phyloP scores from a whole-genome alignment of 2,113 vertebrate genomes.

The Mus spicilegus region DNA sequence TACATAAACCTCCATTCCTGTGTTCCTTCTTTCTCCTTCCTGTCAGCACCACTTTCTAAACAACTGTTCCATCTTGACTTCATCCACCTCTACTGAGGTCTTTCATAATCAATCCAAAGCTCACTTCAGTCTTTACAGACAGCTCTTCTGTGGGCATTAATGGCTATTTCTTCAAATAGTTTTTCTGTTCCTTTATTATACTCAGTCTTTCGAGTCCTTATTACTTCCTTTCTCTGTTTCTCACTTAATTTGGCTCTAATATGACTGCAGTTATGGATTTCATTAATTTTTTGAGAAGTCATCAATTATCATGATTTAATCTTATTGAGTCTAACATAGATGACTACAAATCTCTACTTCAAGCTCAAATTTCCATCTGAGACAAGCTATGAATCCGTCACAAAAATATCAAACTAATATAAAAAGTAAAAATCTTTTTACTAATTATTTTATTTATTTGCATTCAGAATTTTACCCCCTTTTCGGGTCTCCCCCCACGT shows the following conservation, averaged over 20 bases:
- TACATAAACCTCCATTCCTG: too few species aligned
- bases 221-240: not conserved
- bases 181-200: not conserved
- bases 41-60: not conserved
- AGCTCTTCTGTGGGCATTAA: not conserved
- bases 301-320: not conserved
- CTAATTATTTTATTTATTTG: too few species aligned
- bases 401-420: not conserved
- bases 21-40: not conserved
- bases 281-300: not conserved
- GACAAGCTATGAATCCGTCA: not conserved
- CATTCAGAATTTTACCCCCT: too few species aligned
- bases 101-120: not conserved
- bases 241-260: not conserved
- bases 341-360: not conserved
- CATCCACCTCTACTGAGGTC: not conserved
- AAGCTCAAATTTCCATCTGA: not conserved
- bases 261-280: not conserved
- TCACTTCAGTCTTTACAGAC: not conserved
- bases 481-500: too few species aligned
- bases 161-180: not conserved
- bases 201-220: not conserved
- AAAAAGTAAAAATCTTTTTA: not conserved
- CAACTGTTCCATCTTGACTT: not conserved
- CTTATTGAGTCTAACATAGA: not conserved